phyloP scores from a whole-genome alignment of 2,888 invertebrate species.

The Fragum whitleyi region DNA sequence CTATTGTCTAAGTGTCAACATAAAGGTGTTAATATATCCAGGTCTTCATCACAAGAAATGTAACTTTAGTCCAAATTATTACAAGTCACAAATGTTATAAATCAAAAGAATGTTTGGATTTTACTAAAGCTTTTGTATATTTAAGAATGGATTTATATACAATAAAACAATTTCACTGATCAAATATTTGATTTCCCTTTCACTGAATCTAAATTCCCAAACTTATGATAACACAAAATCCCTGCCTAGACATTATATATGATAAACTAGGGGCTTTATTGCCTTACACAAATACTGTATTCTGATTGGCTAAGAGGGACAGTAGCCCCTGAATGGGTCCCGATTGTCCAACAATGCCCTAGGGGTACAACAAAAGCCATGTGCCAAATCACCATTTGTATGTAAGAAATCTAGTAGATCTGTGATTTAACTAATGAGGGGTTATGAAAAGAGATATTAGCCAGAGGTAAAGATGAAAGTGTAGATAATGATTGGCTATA shows the following conservation, averaged over 20 bases:
- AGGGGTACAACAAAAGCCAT: conserved; percentile 22
- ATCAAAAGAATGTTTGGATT: neutral
- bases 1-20: conserved; percentile 22
- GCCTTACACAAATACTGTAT: neutral
- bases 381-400: conserved; percentile 30
- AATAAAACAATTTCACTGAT: conserved; percentile 10
- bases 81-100: neutral
- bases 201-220: neutral
- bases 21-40: conserved; percentile 15
- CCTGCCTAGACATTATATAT: conserved; percentile 13
- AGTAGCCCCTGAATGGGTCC: neutral
- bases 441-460: neutral
- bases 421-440: conserved; percentile 12
- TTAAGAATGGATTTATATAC: neutral
- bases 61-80: neutral
- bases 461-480: conserved; percentile 8
- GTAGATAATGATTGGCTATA: conserved; percentile 10
- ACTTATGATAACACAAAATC: neutral
- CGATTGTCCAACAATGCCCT: conserved; percentile 3
- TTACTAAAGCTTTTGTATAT: neutral
- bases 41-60: neutral
- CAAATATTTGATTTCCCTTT: conserved; percentile 11
- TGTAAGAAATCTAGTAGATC: conserved; percentile 22
- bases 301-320: conserved; percentile 2
- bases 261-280: neutral